Conservation (phyloP, 2,113 vertebrate genomes). For the Pluvianellus socialis region DNA sequence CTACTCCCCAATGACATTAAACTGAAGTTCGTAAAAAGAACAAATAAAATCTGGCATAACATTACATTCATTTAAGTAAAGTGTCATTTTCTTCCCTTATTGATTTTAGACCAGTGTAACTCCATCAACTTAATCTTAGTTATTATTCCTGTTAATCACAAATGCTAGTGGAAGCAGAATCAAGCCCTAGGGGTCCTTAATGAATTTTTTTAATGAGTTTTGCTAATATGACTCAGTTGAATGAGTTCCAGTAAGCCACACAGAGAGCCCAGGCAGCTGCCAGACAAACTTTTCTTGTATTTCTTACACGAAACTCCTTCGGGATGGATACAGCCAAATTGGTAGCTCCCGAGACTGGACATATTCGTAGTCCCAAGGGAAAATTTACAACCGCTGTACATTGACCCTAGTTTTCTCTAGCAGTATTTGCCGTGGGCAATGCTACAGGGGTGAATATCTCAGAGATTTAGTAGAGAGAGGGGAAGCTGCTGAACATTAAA, state of each 20-base stretch:
- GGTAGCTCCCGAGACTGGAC: background rate
- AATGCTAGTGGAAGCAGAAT: background rate
- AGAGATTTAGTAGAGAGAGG: constrained; percentile 26
- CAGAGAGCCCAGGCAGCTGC: background rate
- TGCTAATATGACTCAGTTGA: background rate
- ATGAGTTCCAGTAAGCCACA: background rate
- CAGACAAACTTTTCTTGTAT: background rate
- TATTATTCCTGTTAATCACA: background rate
- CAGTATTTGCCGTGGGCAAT: constrained; percentile 14
- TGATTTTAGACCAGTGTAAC: background rate
- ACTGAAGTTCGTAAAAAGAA: background rate
- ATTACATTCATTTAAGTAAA: background rate
- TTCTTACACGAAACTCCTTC: background rate
- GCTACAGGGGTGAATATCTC: constrained; percentile 29
- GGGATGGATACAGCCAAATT: background rate
- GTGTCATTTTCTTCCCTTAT: background rate
- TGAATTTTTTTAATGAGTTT: background rate
- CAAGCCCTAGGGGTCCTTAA: background rate
- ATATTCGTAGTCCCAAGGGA: background rate
- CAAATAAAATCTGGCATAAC: background rate
- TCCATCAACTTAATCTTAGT: background rate
- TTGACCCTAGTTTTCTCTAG: background rate
- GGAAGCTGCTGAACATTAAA: constrained; percentile 42
- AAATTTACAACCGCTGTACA: background rate
- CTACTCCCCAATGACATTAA: background rate